A percentile compares a stretch with the other conserved stretches of the same genome.
These are phyloP conservation scores for Octonoba sinensis DNA, from an alignment of 2,888 invertebrate species.

Conservation along the genomic window DNA sequence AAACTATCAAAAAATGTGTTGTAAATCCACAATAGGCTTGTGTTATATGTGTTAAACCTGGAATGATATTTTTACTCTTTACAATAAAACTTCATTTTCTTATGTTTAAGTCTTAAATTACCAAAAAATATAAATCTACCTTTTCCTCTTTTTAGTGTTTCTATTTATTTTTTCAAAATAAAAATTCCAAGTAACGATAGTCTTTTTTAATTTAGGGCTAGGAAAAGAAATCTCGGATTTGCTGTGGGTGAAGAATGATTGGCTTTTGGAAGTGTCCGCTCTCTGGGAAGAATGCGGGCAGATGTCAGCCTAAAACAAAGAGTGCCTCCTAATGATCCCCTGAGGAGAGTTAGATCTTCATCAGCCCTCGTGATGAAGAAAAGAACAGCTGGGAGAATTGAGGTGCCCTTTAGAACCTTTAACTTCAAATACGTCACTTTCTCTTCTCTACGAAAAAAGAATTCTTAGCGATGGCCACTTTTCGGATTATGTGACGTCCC, in stretches of 20 bases:
- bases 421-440: neutral
- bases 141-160: neutral
- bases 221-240: too few species aligned
- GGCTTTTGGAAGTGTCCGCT: neutral
- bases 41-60: too few species aligned
- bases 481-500: too few species aligned
- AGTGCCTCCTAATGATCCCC: slow-evolving; percentile 7
- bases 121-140: neutral
- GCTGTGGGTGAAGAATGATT: neutral
- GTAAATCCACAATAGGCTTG: too few species aligned
- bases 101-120: neutral
- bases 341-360: slow-evolving; percentile 6
- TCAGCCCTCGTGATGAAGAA: neutral
- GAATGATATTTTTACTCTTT: too few species aligned
- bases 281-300: neutral
- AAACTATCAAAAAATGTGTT: too few species aligned
- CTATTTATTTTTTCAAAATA: neutral
- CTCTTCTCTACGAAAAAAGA: neutral
- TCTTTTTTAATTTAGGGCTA: too few species aligned
- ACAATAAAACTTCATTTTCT: neutral
- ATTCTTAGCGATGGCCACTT: too few species aligned
- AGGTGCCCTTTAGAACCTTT: neutral
- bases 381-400: neutral
- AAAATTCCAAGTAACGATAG: neutral
- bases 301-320: neutral